Base-by-base conservation (phyloP, 2,113 vertebrate genomes). In the Paradisaea rubra region DNA sequence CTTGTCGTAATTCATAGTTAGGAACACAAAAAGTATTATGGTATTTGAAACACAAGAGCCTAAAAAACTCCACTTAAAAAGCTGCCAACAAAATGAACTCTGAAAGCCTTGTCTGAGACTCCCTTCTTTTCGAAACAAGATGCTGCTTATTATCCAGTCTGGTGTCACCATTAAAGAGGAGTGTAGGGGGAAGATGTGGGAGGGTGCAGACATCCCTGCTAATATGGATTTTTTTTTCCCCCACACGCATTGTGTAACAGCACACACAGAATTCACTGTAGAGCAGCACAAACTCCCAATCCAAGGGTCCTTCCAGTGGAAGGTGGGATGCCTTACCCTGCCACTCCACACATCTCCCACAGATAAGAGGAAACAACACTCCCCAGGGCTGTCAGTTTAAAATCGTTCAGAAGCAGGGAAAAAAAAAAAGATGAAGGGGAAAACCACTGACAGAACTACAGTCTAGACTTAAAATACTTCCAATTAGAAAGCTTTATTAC, bases 61-160 rank as follows among this genome's bases (percentile, higher is more conserved):
- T 83, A 91, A 95, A 95, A 89, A 81, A 57, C 44, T 61, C 31
- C 54, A 28, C 93, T 81, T 97, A 81, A 94, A 95, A 95, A 96
- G 96, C 96, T 97, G 91, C 96, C 94, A 96, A 92, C 85, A 96
- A 95, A 96, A 97, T 94, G 94, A 96, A 96, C 94, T 94, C 94
- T 96, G 95, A 86, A 91, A 96, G 93, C 73, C 93, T 94, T 54
- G 52, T 97, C 81, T 96, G 70, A 78, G 89, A 52, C 68, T 79
- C 68, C 39, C 94, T 60, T 82, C 68, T 52, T 41, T 90, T 88
- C 60, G 54, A 66, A 12, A 66, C 83, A 31, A 85, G 91, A 81
- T 27, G 86, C 92, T 81, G 94, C 96, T 96, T 96, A 93, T 94
- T 93, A 86, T 91, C 92, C 92, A 71, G 93, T 4, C 84, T 90